Evolutionary conservation across 2,113 vertebrate species (phyloP).

Genomic region (Antechinus flavipes): DNA sequence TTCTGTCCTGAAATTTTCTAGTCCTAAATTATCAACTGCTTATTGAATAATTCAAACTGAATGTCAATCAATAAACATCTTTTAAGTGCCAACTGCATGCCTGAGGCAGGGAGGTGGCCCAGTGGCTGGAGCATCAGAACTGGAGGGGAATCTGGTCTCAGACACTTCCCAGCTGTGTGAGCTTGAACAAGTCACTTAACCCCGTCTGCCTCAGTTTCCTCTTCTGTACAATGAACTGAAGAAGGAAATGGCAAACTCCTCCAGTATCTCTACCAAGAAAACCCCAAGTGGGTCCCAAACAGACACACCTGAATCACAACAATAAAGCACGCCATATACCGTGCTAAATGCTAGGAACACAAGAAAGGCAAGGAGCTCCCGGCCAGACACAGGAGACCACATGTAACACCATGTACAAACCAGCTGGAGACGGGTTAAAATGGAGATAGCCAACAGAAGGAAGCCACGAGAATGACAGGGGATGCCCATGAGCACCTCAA

Average conservation of each 20-base stretch:
- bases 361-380: neutral
- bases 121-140: too few relatives aligned
- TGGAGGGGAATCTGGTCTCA: neutral
- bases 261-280: neutral
- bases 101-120: too few relatives aligned
- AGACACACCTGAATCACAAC: neutral
- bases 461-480: neutral
- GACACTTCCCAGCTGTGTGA: neutral
- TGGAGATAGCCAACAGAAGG: neutral
- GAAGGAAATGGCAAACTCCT: neutral
- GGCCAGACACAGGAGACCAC: neutral
- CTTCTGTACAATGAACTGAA: neutral
- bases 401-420: neutral
- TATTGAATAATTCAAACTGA: neutral
- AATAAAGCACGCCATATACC: neutral
- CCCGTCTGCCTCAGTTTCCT: neutral
- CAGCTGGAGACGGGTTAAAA: neutral
- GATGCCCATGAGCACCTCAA: neutral
- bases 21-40: neutral
- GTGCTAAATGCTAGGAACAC: neutral
- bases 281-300: neutral
- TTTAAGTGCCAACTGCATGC: neutral
- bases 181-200: neutral
- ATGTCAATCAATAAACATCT: neutral
- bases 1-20: neutral